Conservation (phyloP, 2,888 invertebrate genomes). For the Watsonalla cultraria region DNA sequence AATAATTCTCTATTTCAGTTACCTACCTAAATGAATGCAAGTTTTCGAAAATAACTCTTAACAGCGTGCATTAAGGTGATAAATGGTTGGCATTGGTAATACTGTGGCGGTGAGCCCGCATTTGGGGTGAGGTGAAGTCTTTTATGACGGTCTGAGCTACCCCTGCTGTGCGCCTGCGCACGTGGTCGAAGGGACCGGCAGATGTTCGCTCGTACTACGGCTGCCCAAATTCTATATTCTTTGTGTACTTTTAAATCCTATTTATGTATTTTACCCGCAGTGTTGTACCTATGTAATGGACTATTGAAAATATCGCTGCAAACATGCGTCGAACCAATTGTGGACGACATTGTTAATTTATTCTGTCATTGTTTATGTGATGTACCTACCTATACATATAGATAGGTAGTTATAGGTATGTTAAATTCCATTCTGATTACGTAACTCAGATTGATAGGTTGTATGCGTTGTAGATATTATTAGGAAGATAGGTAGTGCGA, state of each 20-base stretch:
- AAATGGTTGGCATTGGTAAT: constrained; percentile 16
- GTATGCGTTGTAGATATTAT: too few species aligned
- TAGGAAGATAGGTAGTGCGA: too few species aligned
- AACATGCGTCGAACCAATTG: neutral
- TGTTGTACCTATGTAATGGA: neutral
- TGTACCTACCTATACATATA: neutral
- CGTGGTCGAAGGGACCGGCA: constrained; percentile 64
- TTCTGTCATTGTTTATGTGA: neutral
- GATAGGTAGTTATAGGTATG: neutral
- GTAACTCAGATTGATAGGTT: neutral
- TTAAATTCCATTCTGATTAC: neutral
- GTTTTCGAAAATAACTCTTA: constrained; percentile 42
- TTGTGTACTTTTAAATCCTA: neutral
- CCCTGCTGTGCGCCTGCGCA: constrained; percentile 68
- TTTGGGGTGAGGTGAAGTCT: constrained; percentile 63
- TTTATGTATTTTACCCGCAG: neutral
- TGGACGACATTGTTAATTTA: neutral
- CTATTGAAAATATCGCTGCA: neutral
- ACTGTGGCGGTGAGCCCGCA: constrained; percentile 46
- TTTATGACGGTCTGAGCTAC: constrained; percentile 56
- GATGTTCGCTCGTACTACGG: constrained; percentile 57
- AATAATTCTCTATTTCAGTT: constrained; percentile 72
- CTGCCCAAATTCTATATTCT: constrained; percentile 32
- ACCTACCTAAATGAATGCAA: constrained; percentile 16
- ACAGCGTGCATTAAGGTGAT: constrained; percentile 34